Evolutionary conservation across 2,888 invertebrate genomes (phyloP), one percentile per base, ranked within the genome.

Genomic region (Andrena minutula): DNA sequence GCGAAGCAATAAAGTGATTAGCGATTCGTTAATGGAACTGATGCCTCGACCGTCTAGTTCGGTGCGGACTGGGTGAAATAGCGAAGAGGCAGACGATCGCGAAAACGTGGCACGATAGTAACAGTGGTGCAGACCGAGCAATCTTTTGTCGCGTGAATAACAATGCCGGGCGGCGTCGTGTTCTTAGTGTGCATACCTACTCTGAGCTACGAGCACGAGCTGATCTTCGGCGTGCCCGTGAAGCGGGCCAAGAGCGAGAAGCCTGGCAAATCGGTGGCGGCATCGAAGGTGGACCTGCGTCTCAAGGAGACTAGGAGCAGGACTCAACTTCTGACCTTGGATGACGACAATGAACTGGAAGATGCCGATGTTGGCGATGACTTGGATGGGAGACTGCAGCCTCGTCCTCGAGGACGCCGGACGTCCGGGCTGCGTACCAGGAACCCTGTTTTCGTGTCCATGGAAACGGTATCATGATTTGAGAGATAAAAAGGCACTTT

Each of bases 171-270:
- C 3, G 96, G 96, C 85, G 96, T 96, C 6, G 95, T 97, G 81
- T 97, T 97, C 90, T 92, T 96, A 75, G 95, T 97, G 79, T 96
- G 95, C 90, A 96, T 97, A 88, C 96, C 97, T 8, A 96, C 96
- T 79, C 95, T 96, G 74, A 96, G 95, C 91, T 95, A 95, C 89
- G 96, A 97, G 92, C 95, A 96, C 89, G 94, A 95, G 58, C 86
- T 96, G 23, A 94, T 94, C 71, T 95, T 95, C 81, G 95, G 95
- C 2, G 73, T 89, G 5, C 92, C 92, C 0, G 73, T 90, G 49
- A 90, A 89, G 56, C 79, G 81, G 6, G 61, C 88, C 0, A 91
- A 86, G 49, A 86, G 71, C 10, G 90, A 89, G 16, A 90, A 88
- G 23, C 58, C 75, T 7, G 73, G 56, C 2, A 64, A 41, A 23